Evolutionary conservation across 2,113 vertebrate species (phyloP).

Genomic region (Hucho hucho): DNA sequence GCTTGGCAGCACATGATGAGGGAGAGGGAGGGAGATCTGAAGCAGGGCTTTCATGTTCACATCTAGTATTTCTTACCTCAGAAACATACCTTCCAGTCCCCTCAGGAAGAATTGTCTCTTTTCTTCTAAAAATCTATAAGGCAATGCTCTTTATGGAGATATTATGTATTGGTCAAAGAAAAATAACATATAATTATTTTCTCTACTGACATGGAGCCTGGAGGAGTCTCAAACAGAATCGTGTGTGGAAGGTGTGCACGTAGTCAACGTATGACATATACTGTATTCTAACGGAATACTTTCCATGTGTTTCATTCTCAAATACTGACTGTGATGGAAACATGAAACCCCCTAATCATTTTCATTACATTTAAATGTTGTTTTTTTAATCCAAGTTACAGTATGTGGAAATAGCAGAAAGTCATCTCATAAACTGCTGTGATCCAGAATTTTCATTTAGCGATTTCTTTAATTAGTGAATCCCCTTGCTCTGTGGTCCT

Average conservation of each 20-base stretch:
- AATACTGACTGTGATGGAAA: conserved; percentile 24
- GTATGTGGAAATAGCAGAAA: too few species aligned
- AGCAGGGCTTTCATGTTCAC: conserved; percentile 50
- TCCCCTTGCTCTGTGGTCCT: too few species aligned
- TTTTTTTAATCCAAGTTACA: conserved; percentile 26
- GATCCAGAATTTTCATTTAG: too few species aligned
- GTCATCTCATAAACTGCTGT: too few species aligned
- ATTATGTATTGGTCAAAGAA: not conserved
- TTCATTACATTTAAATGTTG: conserved; percentile 28
- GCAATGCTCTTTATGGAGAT: conserved; percentile 13
- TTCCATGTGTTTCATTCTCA: conserved; percentile 10
- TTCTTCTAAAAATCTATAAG: conserved; percentile 43
- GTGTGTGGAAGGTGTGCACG: not conserved
- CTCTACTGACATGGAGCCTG: not conserved
- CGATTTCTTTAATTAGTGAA: too few species aligned
- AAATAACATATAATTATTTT: too few species aligned
- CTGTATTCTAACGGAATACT: not conserved
- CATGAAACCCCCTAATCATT: conserved; percentile 40
- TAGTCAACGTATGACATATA: too few species aligned
- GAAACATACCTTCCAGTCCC: conserved; percentile 39
- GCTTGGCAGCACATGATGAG: conserved; percentile 71
- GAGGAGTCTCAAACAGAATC: not conserved
- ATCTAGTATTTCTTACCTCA: conserved; percentile 50
- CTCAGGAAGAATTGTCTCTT: conserved; percentile 33
- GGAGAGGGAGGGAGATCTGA: conserved; percentile 16